Evolutionary conservation across 2,888 invertebrate species (phyloP).

Genomic region (Gymnoscelis rufifasciata): DNA sequence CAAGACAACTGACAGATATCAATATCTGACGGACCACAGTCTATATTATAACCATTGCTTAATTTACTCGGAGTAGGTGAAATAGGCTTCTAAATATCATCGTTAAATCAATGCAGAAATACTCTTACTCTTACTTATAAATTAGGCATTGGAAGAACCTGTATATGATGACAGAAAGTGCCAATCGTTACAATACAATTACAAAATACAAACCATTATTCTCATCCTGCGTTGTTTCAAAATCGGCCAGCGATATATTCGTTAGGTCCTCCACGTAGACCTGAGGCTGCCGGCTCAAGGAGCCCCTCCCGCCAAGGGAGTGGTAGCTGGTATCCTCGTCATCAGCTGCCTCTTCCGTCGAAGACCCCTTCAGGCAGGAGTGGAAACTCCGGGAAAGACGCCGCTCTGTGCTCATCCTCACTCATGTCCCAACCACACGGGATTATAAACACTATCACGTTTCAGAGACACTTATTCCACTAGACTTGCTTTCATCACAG

Average conservation of each 20-base stretch:
- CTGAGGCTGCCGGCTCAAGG: constrained; percentile 61
- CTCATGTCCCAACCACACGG: constrained; percentile 58
- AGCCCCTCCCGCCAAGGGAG: constrained; percentile 68
- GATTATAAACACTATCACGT: constrained; percentile 36
- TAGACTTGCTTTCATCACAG: constrained; percentile 21
- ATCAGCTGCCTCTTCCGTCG: constrained; percentile 73
- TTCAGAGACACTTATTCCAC: constrained; percentile 22
- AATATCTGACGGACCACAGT: too few species aligned
- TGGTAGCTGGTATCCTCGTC: constrained; percentile 73
- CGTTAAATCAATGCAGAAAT: too few species aligned
- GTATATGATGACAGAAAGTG: too few species aligned
- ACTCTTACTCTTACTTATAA: background rate
- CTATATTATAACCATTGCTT: too few species aligned
- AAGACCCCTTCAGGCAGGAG: constrained; percentile 82
- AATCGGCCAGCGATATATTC: constrained; percentile 66
- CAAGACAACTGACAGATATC: too few species aligned
- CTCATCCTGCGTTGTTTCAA: constrained; percentile 65
- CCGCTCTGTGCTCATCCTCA: constrained; percentile 76
- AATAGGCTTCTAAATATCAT: too few species aligned
- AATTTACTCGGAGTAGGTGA: too few species aligned
- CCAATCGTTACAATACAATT: too few species aligned
- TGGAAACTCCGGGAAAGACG: constrained; percentile 83
- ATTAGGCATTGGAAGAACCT: too few species aligned
- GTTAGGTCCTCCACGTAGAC: constrained; percentile 72
- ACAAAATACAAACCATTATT: constrained; percentile 57